Evolutionary conservation across 2,113 vertebrate genomes (phyloP), one percentile per base, ranked within the genome.

Genomic region (Cyprinodon brontotheroides): DNA sequence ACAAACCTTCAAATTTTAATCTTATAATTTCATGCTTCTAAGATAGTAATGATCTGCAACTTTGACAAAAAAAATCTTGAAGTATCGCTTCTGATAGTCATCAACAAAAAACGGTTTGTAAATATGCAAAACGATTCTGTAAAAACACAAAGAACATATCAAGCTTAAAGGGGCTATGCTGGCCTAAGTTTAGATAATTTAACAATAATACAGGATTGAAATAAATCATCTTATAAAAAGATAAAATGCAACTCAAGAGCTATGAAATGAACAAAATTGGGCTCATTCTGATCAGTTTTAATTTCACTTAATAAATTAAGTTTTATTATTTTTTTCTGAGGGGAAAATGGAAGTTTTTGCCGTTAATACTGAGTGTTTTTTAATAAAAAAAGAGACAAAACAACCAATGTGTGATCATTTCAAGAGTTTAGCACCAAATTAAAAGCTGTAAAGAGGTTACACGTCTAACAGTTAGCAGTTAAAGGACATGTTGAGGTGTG

Each of bases 401-500:
- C 41, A 67, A 74, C 37, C 81, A 61, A 59, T 72, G 15, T 57
- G 37, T 65, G 37, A 22, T 65, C 3, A 36, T 60, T 79, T 72
- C 47, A 43, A 39, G 17, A 77, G 63, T 80, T 80, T 71, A 72
- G 85, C 66, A 64, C 29, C 83, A 67, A 78, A 81, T 89, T 78
- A 90, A 89, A 77, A 61, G 79, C 81, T 84, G 66, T 63, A 50
- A 57, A 82, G 41, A 77, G 80, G 71, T 80, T 87, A 63, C 81
- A 86, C 39, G 78, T 85, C 81, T 84, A 78, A 87, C 86, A 85
- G 77, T 85, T 93, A 91, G 86, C 88, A 89, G 92, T 84, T 90
- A 90, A 91, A 90, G 90, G 91, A 93, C 89, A 87, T 83, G 76
- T 90, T 84, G 90, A 92, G 89, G 91, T 90, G 84, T 89, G 89